phyloP scores from a whole-genome alignment of 2,797 vertebrate species.

The Hipposideros larvatus region DNA sequence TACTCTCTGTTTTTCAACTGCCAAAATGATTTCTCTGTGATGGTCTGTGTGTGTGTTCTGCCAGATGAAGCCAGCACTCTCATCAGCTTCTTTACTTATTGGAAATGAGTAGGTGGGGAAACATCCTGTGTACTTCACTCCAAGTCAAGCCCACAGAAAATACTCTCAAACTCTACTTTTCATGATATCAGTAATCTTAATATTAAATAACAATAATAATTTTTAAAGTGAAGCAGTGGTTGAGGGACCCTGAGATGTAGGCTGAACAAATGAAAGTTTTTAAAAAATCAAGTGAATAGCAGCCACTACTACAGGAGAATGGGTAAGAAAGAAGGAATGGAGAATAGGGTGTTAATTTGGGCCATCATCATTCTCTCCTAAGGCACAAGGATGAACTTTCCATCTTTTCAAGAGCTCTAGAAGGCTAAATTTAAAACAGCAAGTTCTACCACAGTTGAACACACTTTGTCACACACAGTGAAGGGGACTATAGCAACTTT shows the following conservation, averaged over 20 bases:
- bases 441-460: not conserved
- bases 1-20: not conserved
- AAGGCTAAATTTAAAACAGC: not conserved
- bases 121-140: not conserved
- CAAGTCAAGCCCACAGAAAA: not conserved
- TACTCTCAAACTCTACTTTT: not conserved
- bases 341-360: not conserved
- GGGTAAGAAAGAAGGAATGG: not conserved
- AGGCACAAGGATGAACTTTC: not conserved
- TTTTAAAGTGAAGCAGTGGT: not conserved
- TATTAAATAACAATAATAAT: not conserved
- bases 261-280: not conserved
- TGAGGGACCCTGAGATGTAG: not conserved
- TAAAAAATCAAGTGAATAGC: not conserved
- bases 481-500: not conserved
- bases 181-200: not conserved
- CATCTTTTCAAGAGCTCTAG: not conserved
- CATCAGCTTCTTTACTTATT: not conserved
- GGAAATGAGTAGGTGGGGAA: not conserved
- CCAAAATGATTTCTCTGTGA: not conserved
- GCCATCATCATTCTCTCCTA: not conserved
- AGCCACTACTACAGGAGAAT: not conserved
- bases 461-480: not conserved
- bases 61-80: not conserved
- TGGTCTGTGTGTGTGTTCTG: not conserved